Percentiles rank a stretch among this genome's conserved stretches.
Evolutionary conservation across 2,797 vertebrate genomes (phyloP).

Genomic region (Labeo calbasu): DNA sequence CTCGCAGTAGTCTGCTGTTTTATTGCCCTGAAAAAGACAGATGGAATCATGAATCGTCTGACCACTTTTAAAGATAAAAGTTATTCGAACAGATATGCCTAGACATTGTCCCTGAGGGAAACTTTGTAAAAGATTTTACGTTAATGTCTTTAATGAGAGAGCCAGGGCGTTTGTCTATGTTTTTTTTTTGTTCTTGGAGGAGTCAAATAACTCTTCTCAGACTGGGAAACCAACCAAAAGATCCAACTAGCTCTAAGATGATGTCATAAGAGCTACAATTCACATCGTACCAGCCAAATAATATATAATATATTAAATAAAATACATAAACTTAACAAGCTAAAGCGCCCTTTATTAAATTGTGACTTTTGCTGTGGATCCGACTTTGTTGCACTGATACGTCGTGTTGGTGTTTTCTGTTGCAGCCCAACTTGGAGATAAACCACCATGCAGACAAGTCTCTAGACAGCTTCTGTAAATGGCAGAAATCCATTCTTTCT

Average conservation of each 20-base stretch:
- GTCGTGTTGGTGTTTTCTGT: conserved; percentile 25
- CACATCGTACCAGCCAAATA: conserved; percentile 39
- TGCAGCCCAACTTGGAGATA: conserved; percentile 97
- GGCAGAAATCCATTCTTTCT: conserved; percentile 98
- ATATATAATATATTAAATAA: conserved; percentile 36
- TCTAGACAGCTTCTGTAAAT: conserved; percentile 99
- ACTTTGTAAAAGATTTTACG: conserved; percentile 61
- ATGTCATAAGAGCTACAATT: conserved; percentile 40
- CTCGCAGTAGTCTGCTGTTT: conserved; percentile 51
- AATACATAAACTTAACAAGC: neutral
- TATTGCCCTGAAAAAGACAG: conserved; percentile 47
- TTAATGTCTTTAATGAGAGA: conserved; percentile 66
- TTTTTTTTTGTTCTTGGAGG: conserved; percentile 54
- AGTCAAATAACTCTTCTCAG: conserved; percentile 58
- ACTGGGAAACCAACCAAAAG: conserved; percentile 52
- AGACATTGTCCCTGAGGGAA: conserved; percentile 66
- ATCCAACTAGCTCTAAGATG: conserved; percentile 41
- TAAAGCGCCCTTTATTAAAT: neutral
- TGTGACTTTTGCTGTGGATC: neutral
- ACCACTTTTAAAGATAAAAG: conserved; percentile 70
- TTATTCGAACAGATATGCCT: conserved; percentile 59
- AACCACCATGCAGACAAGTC: conserved; percentile 99
- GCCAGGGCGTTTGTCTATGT: conserved; percentile 64
- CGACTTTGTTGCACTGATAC: conserved; percentile 10
- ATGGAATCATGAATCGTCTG: conserved; percentile 67